These are phyloP conservation scores for Ivindomyrus marchei DNA, from an alignment of 2,113 vertebrate species.

Conservation along the genomic window DNA sequence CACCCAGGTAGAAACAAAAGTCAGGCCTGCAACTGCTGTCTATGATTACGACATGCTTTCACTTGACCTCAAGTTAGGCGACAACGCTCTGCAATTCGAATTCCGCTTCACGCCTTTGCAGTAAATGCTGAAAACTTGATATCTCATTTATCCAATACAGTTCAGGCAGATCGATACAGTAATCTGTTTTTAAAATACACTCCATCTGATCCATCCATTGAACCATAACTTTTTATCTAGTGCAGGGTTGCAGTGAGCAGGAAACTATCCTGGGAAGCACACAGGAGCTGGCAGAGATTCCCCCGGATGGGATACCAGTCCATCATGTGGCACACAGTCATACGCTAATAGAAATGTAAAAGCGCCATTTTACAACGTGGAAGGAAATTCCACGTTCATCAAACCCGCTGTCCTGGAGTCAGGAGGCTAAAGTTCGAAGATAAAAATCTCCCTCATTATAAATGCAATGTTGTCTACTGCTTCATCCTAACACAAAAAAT, in stretches of 20 bases:
- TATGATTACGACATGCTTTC: not conserved
- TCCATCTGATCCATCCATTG: not conserved
- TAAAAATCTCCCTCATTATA: not conserved
- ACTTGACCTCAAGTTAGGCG: not conserved
- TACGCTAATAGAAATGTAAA: not conserved
- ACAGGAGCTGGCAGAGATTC: not conserved
- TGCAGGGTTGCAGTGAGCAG: not conserved
- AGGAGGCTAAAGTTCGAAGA: not conserved
- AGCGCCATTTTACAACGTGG: not conserved
- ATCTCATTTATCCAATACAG: not conserved
- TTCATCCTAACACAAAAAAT: not conserved
- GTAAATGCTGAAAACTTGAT: not conserved
- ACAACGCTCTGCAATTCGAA: not conserved
- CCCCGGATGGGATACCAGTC: not conserved
- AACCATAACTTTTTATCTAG: not conserved
- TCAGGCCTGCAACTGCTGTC: constrained; percentile 6
- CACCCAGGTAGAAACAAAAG: constrained; percentile 2
- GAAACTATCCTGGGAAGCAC: not conserved
- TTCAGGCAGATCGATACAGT: not conserved
- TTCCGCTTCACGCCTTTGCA: not conserved
- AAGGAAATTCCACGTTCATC: not conserved
- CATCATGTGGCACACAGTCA: not conserved
- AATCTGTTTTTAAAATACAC: not conserved
- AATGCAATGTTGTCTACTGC: not conserved
- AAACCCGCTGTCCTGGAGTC: not conserved